Evolutionary conservation across 2,113 vertebrate species (phyloP).

Genomic region (Falcunculus frontatus): DNA sequence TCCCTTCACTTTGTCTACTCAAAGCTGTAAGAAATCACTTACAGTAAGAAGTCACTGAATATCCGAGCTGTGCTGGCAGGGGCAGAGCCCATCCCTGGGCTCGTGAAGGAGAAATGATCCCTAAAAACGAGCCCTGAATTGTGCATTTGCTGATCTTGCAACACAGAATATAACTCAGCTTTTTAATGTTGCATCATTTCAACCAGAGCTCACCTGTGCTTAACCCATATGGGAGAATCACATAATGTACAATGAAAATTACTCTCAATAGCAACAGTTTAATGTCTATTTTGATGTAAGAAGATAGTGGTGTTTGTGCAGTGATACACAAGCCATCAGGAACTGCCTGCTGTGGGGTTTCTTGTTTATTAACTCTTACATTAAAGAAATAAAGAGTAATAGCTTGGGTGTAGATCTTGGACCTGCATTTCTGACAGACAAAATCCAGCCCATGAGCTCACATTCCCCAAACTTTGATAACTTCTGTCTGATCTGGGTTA

Average conservation of each 20-base stretch:
- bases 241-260: accelerated
- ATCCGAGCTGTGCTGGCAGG: accelerated
- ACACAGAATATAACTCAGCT: accelerated
- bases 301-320: neutral
- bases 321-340: neutral
- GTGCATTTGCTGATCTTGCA: accelerated
- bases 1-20: accelerated
- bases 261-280: too few species aligned
- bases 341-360: accelerated
- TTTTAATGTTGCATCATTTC: too few species aligned
- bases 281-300: neutral
- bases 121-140: neutral
- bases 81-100: accelerated
- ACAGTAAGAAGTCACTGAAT: accelerated
- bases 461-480: neutral
- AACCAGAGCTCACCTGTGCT: too few species aligned
- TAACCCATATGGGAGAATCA: accelerated
- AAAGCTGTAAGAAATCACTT: neutral
- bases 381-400: neutral
- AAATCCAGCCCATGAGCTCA: neutral
- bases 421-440: accelerated
- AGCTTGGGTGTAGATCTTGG: neutral
- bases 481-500: accelerated
- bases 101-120: neutral
- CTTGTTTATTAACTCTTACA: neutral